Evolutionary conservation across 2,113 vertebrate species (phyloP).

Genomic region (Dipodomys stephensi): DNA sequence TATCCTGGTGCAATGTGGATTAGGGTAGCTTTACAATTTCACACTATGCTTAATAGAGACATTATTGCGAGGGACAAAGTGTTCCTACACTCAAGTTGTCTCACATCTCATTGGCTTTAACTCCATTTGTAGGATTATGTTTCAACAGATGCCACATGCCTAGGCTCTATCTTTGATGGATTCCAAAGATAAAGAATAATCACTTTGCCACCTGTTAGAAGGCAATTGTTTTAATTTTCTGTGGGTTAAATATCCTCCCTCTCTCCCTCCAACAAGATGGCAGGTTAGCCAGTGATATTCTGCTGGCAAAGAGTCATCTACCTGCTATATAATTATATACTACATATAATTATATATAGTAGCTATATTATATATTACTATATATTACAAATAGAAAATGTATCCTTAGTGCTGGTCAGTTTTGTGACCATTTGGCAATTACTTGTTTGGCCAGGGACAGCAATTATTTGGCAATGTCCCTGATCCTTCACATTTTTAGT

Average conservation of each 20-base stretch:
- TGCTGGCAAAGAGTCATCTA: constrained; percentile 40
- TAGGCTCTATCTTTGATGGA: constrained; percentile 67
- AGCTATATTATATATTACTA: too few relatives aligned
- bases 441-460: constrained; percentile 70
- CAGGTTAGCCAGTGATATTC: neutral
- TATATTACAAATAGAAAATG: constrained; percentile 70
- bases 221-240: constrained; percentile 53
- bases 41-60: constrained; percentile 71
- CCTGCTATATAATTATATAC: neutral
- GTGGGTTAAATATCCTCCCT: constrained; percentile 29
- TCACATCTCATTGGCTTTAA: constrained; percentile 17
- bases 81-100: constrained; percentile 50
- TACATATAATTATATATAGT: neutral
- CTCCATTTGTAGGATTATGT: constrained; percentile 62
- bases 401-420: constrained; percentile 57
- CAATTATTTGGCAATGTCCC: constrained; percentile 80
- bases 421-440: constrained; percentile 78
- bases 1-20: constrained; percentile 31
- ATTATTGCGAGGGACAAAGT: constrained; percentile 44
- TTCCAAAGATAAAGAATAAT: constrained; percentile 69
- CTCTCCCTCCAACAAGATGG: neutral
- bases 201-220: constrained; percentile 62
- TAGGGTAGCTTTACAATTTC: constrained; percentile 73
- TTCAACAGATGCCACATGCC: constrained; percentile 77
- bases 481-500: constrained; percentile 77